These are phyloP conservation scores for Drosophila prosaltans DNA, from an alignment of 1,140 invertebrate species.

Conservation along the genomic window DNA sequence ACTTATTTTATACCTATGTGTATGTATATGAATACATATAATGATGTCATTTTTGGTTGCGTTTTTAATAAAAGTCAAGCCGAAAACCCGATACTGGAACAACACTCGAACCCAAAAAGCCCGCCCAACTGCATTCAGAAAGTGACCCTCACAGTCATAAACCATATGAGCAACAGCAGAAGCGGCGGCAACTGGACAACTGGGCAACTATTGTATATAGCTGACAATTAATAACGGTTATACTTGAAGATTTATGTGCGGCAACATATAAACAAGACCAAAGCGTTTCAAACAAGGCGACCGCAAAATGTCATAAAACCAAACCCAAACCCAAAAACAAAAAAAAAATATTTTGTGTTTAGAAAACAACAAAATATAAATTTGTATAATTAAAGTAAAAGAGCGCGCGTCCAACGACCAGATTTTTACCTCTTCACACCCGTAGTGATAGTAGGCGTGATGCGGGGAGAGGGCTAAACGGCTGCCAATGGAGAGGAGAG, in stretches of 20 bases:
- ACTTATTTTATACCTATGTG: background rate
- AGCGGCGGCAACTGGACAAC: slow-evolving; percentile 21
- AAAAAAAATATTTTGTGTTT: slow-evolving; percentile 21
- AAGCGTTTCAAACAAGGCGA: slow-evolving; percentile 45
- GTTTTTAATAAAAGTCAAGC: slow-evolving; percentile 2
- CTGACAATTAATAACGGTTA: slow-evolving; percentile 67
- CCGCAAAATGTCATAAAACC: slow-evolving; percentile 69
- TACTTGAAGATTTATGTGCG: slow-evolving; percentile 63
- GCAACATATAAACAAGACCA: slow-evolving; percentile 55
- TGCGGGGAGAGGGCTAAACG: background rate
- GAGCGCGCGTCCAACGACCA: slow-evolving; percentile 42
- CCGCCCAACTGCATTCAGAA: slow-evolving; percentile 6
- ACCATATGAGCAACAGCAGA: background rate
- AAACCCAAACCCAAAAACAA: slow-evolving; percentile 35
- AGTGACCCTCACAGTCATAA: slow-evolving; percentile 12
- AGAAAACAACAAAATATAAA: slow-evolving; percentile 49
- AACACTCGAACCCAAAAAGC: slow-evolving; percentile 4
- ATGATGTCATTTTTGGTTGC: slow-evolving; percentile 9
- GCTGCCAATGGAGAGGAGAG: slow-evolving; percentile 33
- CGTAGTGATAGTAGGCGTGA: slow-evolving; percentile 31
- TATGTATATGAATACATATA: background rate
- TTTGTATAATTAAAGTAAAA: slow-evolving; percentile 70
- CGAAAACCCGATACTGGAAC: background rate
- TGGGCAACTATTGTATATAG: slow-evolving; percentile 35
- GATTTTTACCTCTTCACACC: slow-evolving; percentile 33